Evolutionary conservation across 2,797 vertebrate genomes (phyloP).

Genomic region (Typhlichthys eigenmanni): DNA sequence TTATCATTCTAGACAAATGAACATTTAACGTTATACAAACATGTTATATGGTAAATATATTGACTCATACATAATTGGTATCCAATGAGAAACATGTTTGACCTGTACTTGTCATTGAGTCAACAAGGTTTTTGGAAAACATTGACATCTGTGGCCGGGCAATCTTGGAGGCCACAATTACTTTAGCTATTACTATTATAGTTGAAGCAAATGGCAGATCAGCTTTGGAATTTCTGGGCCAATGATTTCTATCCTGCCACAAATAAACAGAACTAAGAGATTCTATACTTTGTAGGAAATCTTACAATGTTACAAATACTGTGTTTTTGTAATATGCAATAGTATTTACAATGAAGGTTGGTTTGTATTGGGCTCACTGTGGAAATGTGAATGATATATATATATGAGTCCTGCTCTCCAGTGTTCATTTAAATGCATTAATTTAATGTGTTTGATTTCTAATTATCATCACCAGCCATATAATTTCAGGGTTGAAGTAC

Average conservation of each 20-base stretch:
- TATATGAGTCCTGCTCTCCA: no score
- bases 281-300: not conserved
- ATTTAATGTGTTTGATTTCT: no score
- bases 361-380: not conserved
- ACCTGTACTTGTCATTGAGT: not conserved
- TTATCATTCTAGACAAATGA: no score
- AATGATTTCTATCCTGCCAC: not conserved
- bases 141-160: slow-evolving; percentile 5
- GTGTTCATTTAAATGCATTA: no score
- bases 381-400: not conserved
- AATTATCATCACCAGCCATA: no score
- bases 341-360: not conserved
- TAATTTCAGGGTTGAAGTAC: no score
- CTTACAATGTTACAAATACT: not conserved
- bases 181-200: not conserved
- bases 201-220: not conserved
- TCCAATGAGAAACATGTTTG: not conserved
- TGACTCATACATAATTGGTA: no score
- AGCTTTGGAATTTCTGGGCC: not conserved
- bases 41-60: no score
- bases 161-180: not conserved
- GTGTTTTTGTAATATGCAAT: no score
- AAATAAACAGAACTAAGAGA: not conserved
- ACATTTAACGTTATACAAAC: no score
- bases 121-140: not conserved